Evolutionary conservation across 2,888 invertebrate genomes (phyloP).

Genomic region (Archaeoteleia sp.): DNA sequence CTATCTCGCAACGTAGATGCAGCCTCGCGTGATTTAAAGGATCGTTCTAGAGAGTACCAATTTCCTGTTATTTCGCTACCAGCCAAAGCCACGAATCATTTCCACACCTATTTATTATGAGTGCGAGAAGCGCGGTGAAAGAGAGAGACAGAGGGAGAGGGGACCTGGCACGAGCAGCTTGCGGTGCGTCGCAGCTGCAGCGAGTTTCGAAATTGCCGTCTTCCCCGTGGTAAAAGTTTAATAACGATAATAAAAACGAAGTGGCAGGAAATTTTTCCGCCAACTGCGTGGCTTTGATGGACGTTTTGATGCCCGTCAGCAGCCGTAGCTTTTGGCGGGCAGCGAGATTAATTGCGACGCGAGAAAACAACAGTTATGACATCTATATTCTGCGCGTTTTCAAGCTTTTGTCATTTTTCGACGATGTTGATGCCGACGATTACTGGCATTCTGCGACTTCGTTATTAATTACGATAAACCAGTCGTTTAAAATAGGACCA

Average conservation of each 20-base stretch:
- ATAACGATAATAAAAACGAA: slow-evolving; percentile 60
- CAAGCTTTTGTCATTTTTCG: slow-evolving; percentile 43
- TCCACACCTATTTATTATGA: slow-evolving; percentile 73
- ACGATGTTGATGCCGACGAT: slow-evolving; percentile 35
- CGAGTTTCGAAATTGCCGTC: slow-evolving; percentile 56
- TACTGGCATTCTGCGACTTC: slow-evolving; percentile 17
- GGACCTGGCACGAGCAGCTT: slow-evolving; percentile 61
- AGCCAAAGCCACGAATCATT: slow-evolving; percentile 72
- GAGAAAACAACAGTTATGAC: slow-evolving; percentile 48
- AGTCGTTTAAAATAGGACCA: background rate
- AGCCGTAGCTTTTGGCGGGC: slow-evolving; percentile 43
- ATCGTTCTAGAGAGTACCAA: slow-evolving; percentile 67
- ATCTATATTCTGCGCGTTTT: slow-evolving; percentile 40
- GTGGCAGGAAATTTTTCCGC: slow-evolving; percentile 52
- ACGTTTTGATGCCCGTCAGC: slow-evolving; percentile 49
- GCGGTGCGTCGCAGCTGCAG: slow-evolving; percentile 57
- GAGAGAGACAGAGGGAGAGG: slow-evolving; percentile 47
- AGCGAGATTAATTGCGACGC: slow-evolving; percentile 42
- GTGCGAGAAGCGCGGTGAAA: slow-evolving; percentile 49
- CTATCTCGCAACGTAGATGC: slow-evolving; percentile 49
- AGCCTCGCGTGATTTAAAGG: slow-evolving; percentile 65
- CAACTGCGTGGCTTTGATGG: slow-evolving; percentile 52
- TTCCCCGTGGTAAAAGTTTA: slow-evolving; percentile 54
- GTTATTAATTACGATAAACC: slow-evolving; percentile 14
- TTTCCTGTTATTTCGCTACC: slow-evolving; percentile 67